phyloP scores from a whole-genome alignment of 2,797 vertebrate genomes.

The Peromyscus aztecus region DNA sequence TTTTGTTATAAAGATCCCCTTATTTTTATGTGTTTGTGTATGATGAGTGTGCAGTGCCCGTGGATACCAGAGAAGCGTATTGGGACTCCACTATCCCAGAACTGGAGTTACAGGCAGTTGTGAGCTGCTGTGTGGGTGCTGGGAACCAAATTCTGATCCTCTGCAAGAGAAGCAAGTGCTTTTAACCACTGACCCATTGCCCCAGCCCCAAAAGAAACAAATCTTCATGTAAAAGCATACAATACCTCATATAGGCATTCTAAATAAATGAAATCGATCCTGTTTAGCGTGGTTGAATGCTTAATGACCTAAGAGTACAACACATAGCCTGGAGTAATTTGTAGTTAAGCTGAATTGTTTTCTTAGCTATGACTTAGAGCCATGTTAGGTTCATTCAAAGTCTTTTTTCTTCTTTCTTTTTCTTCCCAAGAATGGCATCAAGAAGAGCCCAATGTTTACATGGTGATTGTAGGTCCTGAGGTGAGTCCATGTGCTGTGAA shows the following conservation, averaged over 20 bases:
- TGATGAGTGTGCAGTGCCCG: not conserved
- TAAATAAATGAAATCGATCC: not conserved
- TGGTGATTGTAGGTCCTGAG: slow-evolving; percentile 95
- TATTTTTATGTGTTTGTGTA: not conserved
- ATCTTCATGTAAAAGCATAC: not conserved
- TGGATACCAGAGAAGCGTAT: not conserved
- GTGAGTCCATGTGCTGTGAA: slow-evolving; percentile 85
- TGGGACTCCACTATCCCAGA: not conserved
- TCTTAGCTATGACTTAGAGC: not conserved
- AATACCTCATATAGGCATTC: not conserved
- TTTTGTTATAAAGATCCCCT: not conserved
- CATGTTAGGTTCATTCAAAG: not conserved
- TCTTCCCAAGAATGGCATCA: slow-evolving; percentile 93
- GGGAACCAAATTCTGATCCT: not conserved
- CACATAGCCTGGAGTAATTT: not conserved
- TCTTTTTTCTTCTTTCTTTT: slow-evolving; percentile 70
- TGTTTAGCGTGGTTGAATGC: not conserved
- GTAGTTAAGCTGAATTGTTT: not conserved
- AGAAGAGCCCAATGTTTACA: slow-evolving; percentile 90
- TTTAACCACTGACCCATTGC: not conserved
- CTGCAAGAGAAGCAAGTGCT: not conserved
- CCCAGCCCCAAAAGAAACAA: not conserved
- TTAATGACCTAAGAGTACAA: not conserved
- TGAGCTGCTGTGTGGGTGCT: not conserved
- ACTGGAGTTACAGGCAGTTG: not conserved